Base-by-base conservation (phyloP, 2,113 vertebrate species). In the Podilymbus podiceps region DNA sequence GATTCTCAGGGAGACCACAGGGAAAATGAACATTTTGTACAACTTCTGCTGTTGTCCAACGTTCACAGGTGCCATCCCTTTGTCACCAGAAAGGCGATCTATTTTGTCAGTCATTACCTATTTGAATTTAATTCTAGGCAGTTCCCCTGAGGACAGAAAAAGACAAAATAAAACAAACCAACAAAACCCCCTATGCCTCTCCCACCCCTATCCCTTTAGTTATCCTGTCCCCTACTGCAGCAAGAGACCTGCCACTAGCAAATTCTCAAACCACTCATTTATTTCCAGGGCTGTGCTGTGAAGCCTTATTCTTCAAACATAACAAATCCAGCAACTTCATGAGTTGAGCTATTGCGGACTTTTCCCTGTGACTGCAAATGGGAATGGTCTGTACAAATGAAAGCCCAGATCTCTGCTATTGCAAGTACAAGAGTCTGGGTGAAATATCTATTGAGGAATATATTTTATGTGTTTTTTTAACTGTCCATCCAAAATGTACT, bases 391-490 rank as follows among this genome's bases (percentile, higher is more conserved):
- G 90, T 85, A 88, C 92, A 93, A 90, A 83, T 92, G 89, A 94
- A 96, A 90, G 75, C 59, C 40, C 31, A 56, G 75, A 90, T 60
- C 63, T 69, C 75, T 83, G 50, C 79, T 90, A 59, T 59, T 88
- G 78, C 75, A 71, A 71, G 52, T 52, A 55, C 90, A 92, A 96
- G 78, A 90, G 31, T 74, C 35, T 67, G 58, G 68, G 64, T 95
- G 92, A 96, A 96, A 94, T 92, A 96, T 88, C 82, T 90, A 47
- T 82, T 0, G 0, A 94, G 76, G 55, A 90, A 85, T 81, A 80
- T 64, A 90, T 92, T 95, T 95, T 93, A 96, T 92, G 63, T 85
- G 85, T 74, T 96, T 96, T 96, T 93, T 88, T 96, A 92, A 85
- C 88, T 96, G 93, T 96, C 96, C 71, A 80, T 79, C 93, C 90